Percentiles rank a stretch among this genome's conserved stretches.
These are phyloP conservation scores for Hydropotes inermis DNA, from an alignment of 2,113 vertebrate genomes.

Conservation along the genomic window DNA sequence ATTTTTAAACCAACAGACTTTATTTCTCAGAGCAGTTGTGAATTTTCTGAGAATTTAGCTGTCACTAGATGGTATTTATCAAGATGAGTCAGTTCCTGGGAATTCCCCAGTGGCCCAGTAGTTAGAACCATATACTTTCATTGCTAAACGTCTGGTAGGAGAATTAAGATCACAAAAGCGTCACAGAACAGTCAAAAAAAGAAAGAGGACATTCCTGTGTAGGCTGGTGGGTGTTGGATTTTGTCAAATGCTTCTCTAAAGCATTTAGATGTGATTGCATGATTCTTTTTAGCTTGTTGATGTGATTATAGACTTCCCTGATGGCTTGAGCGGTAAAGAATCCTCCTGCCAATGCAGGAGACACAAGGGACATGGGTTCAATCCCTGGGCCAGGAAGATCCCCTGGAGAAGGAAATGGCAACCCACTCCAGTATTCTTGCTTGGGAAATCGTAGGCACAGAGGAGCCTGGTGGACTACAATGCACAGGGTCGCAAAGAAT, in stretches of 20 bases:
- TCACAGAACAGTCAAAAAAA: neutral
- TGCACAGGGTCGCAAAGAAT: fast-evolving
- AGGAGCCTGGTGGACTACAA: neutral
- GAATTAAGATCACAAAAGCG: neutral
- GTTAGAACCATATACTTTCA: neutral
- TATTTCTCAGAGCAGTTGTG: neutral
- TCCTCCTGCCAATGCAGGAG: neutral
- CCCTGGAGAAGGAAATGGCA: neutral
- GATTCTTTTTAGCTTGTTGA: neutral
- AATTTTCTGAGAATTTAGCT: neutral
- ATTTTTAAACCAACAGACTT: neutral
- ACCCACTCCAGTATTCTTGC: neutral
- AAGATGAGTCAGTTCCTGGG: neutral
- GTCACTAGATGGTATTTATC: neutral
- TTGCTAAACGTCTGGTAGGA: neutral
- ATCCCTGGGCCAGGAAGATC: neutral
- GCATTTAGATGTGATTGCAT: neutral
- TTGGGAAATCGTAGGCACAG: neutral
- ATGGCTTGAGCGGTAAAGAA: neutral
- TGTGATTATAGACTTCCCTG: neutral
- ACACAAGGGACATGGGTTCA: neutral
- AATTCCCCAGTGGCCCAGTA: neutral
- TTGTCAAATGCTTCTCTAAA: neutral
- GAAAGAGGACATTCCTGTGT: neutral
- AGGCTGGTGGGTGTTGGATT: neutral